Conservation (phyloP, 2,888 invertebrate species). For the Strigamia maritima region DNA sequence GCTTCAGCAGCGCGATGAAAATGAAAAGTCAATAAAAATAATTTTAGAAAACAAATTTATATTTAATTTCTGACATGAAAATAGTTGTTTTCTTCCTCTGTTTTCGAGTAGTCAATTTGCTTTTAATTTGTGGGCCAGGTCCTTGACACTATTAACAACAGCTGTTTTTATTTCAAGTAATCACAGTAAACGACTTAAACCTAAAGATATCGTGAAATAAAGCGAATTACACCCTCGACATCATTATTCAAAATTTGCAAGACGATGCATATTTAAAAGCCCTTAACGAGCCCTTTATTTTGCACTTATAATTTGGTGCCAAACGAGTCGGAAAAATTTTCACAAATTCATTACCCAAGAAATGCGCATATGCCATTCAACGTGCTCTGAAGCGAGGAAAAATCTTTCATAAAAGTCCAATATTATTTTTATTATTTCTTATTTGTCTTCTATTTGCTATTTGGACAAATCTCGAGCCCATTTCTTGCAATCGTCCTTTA, state of each 20-base stretch:
- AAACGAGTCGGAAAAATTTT: slow-evolving; percentile 9
- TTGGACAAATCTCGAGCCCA: neutral
- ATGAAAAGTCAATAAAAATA: too few relatives aligned
- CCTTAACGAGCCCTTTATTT: slow-evolving; percentile 16
- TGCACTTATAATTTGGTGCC: neutral
- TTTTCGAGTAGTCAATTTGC: neutral
- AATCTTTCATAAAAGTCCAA: neutral
- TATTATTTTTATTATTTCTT: neutral
- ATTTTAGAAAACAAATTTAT: too few relatives aligned
- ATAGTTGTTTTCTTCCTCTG: neutral
- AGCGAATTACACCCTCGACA: neutral
- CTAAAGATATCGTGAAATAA: neutral
- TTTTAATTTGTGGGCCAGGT: neutral
- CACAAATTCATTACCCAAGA: slow-evolving; percentile 12
- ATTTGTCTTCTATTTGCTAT: neutral
- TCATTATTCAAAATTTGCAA: slow-evolving; percentile 25
- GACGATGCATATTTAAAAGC: slow-evolving; percentile 8
- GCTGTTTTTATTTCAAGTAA: neutral
- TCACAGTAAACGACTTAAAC: neutral
- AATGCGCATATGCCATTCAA: neutral
- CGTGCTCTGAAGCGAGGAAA: neutral
- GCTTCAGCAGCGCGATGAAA: too few relatives aligned
- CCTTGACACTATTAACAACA: neutral
- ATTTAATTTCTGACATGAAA: too few relatives aligned
- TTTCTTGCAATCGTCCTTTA: neutral